Conservation (phyloP, 2,113 vertebrate species). For the Astur gentilis region DNA sequence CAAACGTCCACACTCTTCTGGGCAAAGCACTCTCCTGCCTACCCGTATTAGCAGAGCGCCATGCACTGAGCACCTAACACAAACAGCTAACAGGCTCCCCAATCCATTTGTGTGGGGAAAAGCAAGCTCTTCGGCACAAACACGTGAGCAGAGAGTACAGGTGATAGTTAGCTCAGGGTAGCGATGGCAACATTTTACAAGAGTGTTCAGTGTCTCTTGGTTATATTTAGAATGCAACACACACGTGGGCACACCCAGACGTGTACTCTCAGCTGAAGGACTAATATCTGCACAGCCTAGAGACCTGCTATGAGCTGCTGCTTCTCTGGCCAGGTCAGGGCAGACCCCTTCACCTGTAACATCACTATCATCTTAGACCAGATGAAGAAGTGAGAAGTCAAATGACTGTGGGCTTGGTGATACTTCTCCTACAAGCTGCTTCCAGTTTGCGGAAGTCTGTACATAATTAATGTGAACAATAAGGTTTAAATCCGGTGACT, state of each 20-base stretch:
- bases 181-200: background rate
- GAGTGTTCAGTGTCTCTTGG: background rate
- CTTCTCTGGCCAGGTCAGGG: background rate
- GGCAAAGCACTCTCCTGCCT: background rate
- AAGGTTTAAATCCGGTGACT: background rate
- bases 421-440: background rate
- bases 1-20: background rate
- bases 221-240: background rate
- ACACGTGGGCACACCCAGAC: background rate
- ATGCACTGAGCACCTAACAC: accelerated
- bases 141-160: background rate
- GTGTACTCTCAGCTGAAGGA: background rate
- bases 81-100: background rate
- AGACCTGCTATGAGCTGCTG: background rate
- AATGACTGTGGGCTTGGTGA: background rate
- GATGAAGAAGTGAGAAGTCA: background rate
- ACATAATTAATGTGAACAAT: background rate
- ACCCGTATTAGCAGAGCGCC: background rate
- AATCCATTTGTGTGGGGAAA: background rate
- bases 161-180: background rate
- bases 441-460: background rate
- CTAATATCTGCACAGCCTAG: background rate
- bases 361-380: background rate
- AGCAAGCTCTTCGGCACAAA: background rate
- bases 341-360: background rate